Conservation (phyloP, 2,113 vertebrate species). For the Gila orcuttii region DNA sequence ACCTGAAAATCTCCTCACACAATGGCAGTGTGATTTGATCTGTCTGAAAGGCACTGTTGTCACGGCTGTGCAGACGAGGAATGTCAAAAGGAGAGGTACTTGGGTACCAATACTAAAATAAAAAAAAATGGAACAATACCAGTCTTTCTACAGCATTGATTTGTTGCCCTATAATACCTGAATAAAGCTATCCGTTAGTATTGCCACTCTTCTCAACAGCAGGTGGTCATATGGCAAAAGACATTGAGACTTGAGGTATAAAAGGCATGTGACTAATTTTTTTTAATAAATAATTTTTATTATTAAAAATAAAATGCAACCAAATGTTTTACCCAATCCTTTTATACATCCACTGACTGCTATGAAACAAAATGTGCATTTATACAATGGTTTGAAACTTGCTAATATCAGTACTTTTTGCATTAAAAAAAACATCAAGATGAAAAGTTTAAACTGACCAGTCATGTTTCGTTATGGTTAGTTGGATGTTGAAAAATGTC, state of each 20-base stretch:
- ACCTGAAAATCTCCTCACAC: slow-evolving; percentile 35
- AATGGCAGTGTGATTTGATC: slow-evolving; percentile 47
- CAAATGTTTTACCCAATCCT: background rate
- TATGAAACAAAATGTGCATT: background rate
- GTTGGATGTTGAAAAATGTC: background rate
- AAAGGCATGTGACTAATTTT: background rate
- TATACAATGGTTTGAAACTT: background rate
- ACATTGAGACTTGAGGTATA: background rate
- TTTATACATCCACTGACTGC: background rate
- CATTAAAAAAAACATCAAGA: background rate
- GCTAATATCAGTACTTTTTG: background rate
- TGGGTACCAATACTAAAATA: slow-evolving; percentile 4
- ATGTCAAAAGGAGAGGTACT: background rate
- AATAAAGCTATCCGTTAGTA: background rate
- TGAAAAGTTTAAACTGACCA: background rate
- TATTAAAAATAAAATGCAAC: background rate
- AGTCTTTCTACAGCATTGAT: background rate
- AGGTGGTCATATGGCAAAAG: background rate
- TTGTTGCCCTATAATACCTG: background rate
- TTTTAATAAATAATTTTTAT: background rate
- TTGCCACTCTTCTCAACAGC: background rate
- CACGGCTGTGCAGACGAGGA: slow-evolving; percentile 25
- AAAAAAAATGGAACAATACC: slow-evolving; percentile 1
- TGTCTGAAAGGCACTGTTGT: slow-evolving; percentile 30
- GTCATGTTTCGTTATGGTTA: background rate